Evolutionary conservation across 2,113 vertebrate genomes (phyloP).

Genomic region (Saguinus imperator): DNA sequence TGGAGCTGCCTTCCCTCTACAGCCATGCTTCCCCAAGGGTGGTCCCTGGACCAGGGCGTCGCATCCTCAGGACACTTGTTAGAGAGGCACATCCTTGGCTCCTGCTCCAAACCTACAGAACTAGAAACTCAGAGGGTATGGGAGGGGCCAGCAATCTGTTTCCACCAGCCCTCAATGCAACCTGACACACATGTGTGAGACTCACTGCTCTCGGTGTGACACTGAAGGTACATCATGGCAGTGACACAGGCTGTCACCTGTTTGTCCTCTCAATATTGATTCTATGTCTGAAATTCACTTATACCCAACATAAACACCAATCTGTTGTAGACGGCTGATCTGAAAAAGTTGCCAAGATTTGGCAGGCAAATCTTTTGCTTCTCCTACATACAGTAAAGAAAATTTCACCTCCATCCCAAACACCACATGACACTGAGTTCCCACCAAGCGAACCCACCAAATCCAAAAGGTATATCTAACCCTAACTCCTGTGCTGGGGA

Average conservation of each 20-base stretch:
- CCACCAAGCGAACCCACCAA: background rate
- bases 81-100: background rate
- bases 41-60: background rate
- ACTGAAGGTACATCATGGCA: rapidly evolving
- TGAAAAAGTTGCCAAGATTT: background rate
- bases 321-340: background rate
- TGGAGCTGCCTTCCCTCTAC: too few relatives aligned
- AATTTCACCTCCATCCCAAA: background rate
- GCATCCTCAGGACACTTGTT: background rate
- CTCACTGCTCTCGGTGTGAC: rapidly evolving
- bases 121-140: background rate
- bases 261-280: background rate
- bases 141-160: background rate
- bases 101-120: background rate
- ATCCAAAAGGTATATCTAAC: background rate
- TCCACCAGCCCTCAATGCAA: background rate
- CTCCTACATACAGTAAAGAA: background rate
- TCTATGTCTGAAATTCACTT: background rate
- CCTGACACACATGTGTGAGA: rapidly evolving
- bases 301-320: background rate
- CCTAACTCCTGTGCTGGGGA: background rate
- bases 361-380: background rate
- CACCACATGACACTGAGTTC: background rate
- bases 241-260: background rate
- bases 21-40: background rate